phyloP scores from a whole-genome alignment of 2,888 invertebrate species.

The Notodonta dromedarius region DNA sequence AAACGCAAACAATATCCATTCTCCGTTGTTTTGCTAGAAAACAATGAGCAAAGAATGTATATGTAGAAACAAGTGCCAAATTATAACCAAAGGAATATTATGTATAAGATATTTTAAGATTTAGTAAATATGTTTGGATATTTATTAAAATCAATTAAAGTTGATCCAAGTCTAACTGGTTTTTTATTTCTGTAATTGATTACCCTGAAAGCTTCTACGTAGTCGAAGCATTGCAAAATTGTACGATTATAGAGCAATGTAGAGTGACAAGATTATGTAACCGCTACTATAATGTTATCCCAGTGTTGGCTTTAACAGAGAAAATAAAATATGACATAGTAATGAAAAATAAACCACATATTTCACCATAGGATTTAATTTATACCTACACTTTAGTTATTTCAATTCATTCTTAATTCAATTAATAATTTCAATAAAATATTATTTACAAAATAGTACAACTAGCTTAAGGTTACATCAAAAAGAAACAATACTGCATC shows the following conservation, averaged over 20 bases:
- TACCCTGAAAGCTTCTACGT: too few relatives aligned
- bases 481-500: conserved; percentile 72
- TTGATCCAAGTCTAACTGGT: conserved; percentile 18
- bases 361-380: conserved; percentile 2
- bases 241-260: too few relatives aligned
- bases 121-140: conserved; percentile 58
- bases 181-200: conserved; percentile 17
- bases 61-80: conserved; percentile 36
- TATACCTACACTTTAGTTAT: not conserved
- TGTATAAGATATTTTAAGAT: conserved; percentile 30
- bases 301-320: too few relatives aligned
- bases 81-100: conserved; percentile 46
- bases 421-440: conserved; percentile 12
- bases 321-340: not conserved
- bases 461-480: conserved; percentile 51
- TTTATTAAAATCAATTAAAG: conserved; percentile 61
- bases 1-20: conserved; percentile 20
- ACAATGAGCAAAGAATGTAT: conserved; percentile 31
- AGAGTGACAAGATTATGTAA: too few relatives aligned
- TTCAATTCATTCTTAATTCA: not conserved
- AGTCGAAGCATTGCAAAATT: too few relatives aligned
- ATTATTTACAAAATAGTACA: conserved; percentile 24
- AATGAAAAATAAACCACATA: not conserved
- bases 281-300: too few relatives aligned
- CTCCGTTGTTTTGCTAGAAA: conserved; percentile 36